Percentiles rank a stretch among this genome's conserved stretches.
phyloP scores from a whole-genome alignment of 1,140 invertebrate genomes.

The Sminthurides bifidus region DNA sequence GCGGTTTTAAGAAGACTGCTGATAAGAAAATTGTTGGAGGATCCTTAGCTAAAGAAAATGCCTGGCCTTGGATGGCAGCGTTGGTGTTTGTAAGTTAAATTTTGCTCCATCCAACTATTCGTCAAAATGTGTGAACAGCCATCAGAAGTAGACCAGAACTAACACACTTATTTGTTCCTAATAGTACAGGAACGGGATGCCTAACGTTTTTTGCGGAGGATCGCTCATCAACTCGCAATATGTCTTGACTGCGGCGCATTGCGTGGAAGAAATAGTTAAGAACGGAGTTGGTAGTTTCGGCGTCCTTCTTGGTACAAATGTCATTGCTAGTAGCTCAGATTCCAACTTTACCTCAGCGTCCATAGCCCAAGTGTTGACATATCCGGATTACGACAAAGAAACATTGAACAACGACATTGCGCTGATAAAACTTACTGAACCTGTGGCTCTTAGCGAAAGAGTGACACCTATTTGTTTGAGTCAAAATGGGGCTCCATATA shows the following conservation, averaged over 20 bases:
- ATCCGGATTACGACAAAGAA: slow-evolving; percentile 50
- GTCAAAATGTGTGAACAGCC: too few species aligned
- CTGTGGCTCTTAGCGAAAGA: slow-evolving; percentile 62
- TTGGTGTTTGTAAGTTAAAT: slow-evolving; percentile 8
- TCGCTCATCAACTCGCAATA: slow-evolving; percentile 61
- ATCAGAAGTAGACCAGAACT: too few species aligned
- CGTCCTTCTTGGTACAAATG: not conserved
- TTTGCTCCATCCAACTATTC: too few species aligned
- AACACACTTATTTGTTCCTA: too few species aligned
- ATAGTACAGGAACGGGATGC: too few species aligned
- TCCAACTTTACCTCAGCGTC: not conserved
- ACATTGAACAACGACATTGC: slow-evolving; percentile 81
- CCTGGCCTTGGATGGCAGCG: slow-evolving; percentile 9
- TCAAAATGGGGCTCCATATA: slow-evolving; percentile 50
- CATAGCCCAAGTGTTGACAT: not conserved
- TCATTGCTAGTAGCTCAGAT: not conserved
- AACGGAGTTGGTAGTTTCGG: not conserved
- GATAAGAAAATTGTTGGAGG: slow-evolving; percentile 6
- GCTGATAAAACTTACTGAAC: slow-evolving; percentile 58
- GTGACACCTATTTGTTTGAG: slow-evolving; percentile 70
- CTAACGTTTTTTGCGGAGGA: slow-evolving; percentile 62
- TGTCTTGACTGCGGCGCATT: slow-evolving; percentile 55
- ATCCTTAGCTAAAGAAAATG: not conserved
- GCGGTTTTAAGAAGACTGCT: too few species aligned
- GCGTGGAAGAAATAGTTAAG: slow-evolving; percentile 40